Base-by-base conservation (phyloP, 1,140 invertebrate genomes). In the Eumaeus atala region DNA sequence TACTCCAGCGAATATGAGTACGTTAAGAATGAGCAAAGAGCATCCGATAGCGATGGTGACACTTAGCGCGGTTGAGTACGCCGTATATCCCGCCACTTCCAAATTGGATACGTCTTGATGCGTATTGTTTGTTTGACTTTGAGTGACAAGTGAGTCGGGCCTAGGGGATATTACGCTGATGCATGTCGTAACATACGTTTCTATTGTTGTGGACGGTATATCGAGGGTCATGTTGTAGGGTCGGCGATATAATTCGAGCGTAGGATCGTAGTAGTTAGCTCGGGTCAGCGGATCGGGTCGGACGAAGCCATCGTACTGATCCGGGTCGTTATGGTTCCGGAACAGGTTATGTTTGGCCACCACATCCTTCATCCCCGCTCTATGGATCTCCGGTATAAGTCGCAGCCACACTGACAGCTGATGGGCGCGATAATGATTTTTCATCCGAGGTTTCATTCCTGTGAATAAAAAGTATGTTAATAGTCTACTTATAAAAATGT, bases 331-430 rank as follows among this genome's bases (percentile, higher is more conserved):
- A 81, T 95, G 93, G 84, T 93, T 93, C 44, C 92, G 89, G 78
- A 96, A 95, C 40, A 95, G 89, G 85, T 95, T 95, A 85, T 96
- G 95, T 56, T 92, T 89, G 10, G 93, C 92, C 55, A 93, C 92
- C 14, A 95, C 94, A 79, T 95, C 94, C 67, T 95, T 94, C 93
- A 95, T 95, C 11, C 95, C 95, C 0, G 94, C 93, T 40, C 93
- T 88, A 84, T 98, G 96, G 11, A 98, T 90, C 79, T 97, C 96
- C 0, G 97, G 97, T 44, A 99, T 95, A 8, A 98, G 90, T 37
- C 96, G 92, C 10, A 96, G 86, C 97, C 97, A 98, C 47, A 98
- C 95, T 4, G 96, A 97, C 16, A 98, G 88, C 73, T 97, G 96
- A 85, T 97, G 95, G 10, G 96, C 96, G 17, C 96, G 90, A 85